Percentiles rank a stretch among this genome's conserved stretches.
Conservation (phyloP, 2,797 vertebrate species). For the Scolopax bukidnonensis region DNA sequence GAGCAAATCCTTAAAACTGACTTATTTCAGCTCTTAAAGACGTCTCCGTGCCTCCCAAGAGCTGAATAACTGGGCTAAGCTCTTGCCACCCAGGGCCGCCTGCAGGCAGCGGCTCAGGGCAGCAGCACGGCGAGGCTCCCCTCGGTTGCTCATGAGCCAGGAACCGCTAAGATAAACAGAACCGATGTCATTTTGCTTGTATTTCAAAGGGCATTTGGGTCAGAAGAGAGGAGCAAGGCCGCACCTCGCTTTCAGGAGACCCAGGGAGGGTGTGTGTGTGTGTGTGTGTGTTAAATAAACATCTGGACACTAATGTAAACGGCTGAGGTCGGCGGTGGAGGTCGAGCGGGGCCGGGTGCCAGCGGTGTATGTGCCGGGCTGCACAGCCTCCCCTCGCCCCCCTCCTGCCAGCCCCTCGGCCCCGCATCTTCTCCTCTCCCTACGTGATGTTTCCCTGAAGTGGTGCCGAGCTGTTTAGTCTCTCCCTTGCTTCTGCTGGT, state of each 20-base stretch:
- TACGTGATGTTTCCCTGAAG: constrained; percentile 74
- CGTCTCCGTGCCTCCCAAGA: background rate
- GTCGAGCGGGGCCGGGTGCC: constrained; percentile 33
- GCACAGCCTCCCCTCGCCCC: constrained; percentile 1
- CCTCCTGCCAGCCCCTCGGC: background rate
- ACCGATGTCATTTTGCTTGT: background rate
- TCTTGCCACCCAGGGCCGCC: background rate
- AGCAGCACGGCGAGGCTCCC: background rate
- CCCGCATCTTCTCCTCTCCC: constrained; percentile 3
- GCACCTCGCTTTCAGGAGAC: constrained; percentile 22
- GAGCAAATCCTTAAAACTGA: background rate
- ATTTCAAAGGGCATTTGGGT: constrained; percentile 40
- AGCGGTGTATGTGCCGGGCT: constrained; percentile 35
- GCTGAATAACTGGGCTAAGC: background rate
- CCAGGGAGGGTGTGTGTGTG: background rate
- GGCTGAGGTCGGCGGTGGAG: background rate
- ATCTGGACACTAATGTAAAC: constrained; percentile 12
- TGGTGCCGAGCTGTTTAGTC: constrained; percentile 79
- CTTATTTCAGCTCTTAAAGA: background rate
- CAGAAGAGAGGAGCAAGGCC: constrained; percentile 49
- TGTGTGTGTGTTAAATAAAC: constrained; percentile 2
- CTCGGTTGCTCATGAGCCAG: background rate
- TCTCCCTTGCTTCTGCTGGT: constrained; percentile 59
- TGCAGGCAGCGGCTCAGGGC: background rate
- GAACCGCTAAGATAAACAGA: constrained; percentile 25